A percentile compares a stretch with the other conserved stretches of the same genome.
phyloP scores from a whole-genome alignment of 2,113 vertebrate genomes.

The Pongo pygmaeus region DNA sequence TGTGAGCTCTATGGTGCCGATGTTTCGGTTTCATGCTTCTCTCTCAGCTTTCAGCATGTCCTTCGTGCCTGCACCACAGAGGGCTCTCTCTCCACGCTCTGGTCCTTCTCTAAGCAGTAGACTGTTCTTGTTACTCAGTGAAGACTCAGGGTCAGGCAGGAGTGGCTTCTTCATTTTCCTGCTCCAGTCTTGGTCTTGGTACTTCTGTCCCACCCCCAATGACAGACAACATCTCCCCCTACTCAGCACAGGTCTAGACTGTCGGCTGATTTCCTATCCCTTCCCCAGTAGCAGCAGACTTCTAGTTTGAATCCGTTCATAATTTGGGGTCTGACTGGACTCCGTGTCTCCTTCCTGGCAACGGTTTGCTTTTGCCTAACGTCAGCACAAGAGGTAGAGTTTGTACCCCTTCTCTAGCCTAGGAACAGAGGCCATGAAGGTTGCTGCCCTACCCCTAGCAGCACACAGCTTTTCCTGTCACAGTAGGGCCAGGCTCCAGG shows the following conservation, averaged over 20 bases:
- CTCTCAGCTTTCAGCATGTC: background rate
- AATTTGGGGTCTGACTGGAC: background rate
- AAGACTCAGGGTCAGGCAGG: background rate
- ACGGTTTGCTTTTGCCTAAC: background rate
- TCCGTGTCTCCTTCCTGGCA: background rate
- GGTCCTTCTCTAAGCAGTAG: background rate
- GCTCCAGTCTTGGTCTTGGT: background rate
- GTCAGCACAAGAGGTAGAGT: background rate
- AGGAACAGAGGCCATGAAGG: background rate
- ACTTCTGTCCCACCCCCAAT: background rate
- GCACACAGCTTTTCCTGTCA: background rate
- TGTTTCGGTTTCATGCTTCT: background rate
- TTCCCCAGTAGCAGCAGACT: background rate
- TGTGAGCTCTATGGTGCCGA: background rate
- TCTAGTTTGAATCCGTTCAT: background rate
- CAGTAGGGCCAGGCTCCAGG: background rate
- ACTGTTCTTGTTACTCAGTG: background rate
- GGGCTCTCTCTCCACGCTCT: background rate
- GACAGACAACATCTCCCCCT: background rate
- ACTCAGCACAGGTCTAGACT: background rate
- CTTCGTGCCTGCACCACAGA: background rate
- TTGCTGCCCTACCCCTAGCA: background rate
- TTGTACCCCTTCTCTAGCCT: background rate
- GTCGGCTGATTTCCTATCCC: background rate
- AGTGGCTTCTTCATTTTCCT: background rate